These are phyloP conservation scores for Luffia ferchaultella DNA, from an alignment of 2,888 invertebrate genomes.

Conservation along the genomic window DNA sequence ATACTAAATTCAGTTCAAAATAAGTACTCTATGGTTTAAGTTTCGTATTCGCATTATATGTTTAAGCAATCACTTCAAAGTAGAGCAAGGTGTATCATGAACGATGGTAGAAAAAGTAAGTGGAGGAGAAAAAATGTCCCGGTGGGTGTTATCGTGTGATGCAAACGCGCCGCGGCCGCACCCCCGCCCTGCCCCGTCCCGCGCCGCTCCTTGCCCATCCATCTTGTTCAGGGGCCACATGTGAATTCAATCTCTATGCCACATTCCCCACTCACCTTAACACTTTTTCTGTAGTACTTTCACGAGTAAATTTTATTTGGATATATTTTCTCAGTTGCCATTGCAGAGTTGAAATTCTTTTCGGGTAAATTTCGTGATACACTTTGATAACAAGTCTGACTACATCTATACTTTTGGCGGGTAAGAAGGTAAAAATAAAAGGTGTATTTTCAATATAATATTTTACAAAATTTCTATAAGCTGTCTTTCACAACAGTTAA, in stretches of 20 bases:
- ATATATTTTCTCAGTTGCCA: conserved; percentile 32
- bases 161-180: conserved; percentile 1
- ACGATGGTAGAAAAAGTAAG: conserved; percentile 31
- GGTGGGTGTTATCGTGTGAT: conserved; percentile 18
- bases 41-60: no score
- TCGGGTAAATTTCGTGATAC: background rate
- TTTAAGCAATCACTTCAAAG: no score
- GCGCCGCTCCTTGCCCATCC: conserved; percentile 25
- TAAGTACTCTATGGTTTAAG: no score
- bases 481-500: no score
- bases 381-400: no score
- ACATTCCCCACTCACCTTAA: conserved; percentile 59
- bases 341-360: background rate
- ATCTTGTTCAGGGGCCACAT: conserved; percentile 38
- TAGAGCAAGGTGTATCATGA: no score
- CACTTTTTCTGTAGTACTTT: conserved; percentile 49
- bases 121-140: conserved; percentile 43
- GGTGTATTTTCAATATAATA: no score
- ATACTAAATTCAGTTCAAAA: no score
- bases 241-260: conserved; percentile 57
- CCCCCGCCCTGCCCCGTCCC: no score
- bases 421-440: no score
- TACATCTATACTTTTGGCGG: no score
- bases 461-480: no score
- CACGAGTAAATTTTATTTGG: conserved; percentile 49